Conservation (phyloP, 2,888 invertebrate genomes). For the Chloroclysta siterata region DNA sequence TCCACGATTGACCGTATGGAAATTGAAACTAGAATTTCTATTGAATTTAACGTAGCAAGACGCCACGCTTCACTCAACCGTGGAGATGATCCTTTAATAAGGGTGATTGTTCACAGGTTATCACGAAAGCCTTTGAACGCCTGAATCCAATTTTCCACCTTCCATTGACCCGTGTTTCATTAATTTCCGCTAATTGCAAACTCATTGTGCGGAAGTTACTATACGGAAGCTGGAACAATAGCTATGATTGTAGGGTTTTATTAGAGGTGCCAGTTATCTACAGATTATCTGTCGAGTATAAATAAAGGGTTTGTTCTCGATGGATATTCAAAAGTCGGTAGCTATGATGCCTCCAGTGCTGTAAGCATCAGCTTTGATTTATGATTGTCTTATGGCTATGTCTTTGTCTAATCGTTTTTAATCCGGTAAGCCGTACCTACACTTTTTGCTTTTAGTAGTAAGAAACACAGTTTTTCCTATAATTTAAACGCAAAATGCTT, state of each 20-base stretch:
- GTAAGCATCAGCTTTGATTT: too few species aligned
- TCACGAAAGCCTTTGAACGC: constrained; percentile 4
- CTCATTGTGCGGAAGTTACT: constrained; percentile 21
- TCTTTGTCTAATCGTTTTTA: too few species aligned
- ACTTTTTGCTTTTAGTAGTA: too few species aligned
- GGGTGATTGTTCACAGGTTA: neutral
- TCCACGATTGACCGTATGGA: too few species aligned
- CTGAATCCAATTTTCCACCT: constrained; percentile 21
- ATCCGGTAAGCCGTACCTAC: too few species aligned
- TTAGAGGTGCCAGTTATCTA: neutral
- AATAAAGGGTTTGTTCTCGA: too few species aligned
- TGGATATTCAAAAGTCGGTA: too few species aligned
- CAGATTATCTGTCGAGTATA: too few species aligned
- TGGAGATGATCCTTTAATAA: neutral
- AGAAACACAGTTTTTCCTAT: too few species aligned
- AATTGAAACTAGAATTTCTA: neutral
- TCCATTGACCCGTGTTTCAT: constrained; percentile 25
- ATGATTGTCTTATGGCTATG: too few species aligned
- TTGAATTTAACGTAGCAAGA: neutral
- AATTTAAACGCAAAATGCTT: too few species aligned
- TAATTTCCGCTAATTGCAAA: constrained; percentile 27
- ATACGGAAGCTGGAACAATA: constrained; percentile 6
- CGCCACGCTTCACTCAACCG: neutral
- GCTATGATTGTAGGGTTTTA: neutral
- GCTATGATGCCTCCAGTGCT: too few species aligned